Base-by-base conservation (phyloP, 2,113 vertebrate genomes). In the Corythaeola cristata region DNA sequence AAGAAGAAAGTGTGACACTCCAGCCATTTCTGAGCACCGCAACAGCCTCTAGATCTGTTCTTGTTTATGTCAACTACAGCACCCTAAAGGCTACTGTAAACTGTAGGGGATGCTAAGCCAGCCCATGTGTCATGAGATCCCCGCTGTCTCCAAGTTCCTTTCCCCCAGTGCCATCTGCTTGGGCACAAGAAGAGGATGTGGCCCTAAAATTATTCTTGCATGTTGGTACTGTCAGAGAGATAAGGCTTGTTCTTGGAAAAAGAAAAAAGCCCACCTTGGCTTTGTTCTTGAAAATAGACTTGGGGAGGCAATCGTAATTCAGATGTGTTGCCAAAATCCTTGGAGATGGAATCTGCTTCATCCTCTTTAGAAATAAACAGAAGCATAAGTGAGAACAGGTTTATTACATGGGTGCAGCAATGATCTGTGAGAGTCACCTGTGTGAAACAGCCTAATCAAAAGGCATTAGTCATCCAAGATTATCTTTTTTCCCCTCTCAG, bases 321-420 rank as follows among this genome's bases (percentile, higher is more conserved):
- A 98, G 95, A 50, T 98, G 96, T 37, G 96, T 97, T 93, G 97
- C 89, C 87, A 98, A 55, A 93, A 98, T 95, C 73, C 97, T 97
- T 85, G 97, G 97, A n/a, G 98, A 98, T 35, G 66, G 95, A 52
- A 97, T 89, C 39, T 91, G 81, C 80, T 97, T 97, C 96, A 97
- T 97, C 80, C 96, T 97, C 98, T 98, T 97, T 85, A 95, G 95
- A 97, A 95, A 92, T 35, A 87, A 69, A 96, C 22, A 85, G 63
- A 82, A 82, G 18, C 23, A 7, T 72, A 74, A 96, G 74, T 86
- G 47, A 73, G 59, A 88, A 86, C 27, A 81, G 19, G 24, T 77
- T 90, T 89, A 63, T 74, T 80, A 81, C 60, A 67, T 9, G 52
- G 37, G 15, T 44, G 41, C 27, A 89, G n/a, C 35, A 86, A 79